Evolutionary conservation across 2,888 invertebrate species (phyloP).

Genomic region (Agrenia bidenticulata): DNA sequence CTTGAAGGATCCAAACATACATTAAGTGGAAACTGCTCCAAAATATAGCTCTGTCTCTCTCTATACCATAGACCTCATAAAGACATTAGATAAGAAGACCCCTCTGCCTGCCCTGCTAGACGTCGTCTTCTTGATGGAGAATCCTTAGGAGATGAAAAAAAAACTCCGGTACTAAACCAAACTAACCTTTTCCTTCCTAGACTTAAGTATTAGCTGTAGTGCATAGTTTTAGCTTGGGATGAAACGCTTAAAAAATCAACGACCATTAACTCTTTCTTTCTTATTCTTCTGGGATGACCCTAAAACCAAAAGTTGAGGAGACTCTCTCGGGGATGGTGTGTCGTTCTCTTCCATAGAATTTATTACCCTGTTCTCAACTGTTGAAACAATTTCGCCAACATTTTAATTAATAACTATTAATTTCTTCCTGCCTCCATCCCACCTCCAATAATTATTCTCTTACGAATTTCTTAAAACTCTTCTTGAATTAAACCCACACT

Average conservation of each 20-base stretch:
- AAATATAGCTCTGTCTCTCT: background rate
- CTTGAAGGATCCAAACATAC: slow-evolving; percentile 15
- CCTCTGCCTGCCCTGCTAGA: background rate
- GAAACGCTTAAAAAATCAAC: slow-evolving; percentile 5
- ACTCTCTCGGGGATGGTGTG: too few relatives aligned
- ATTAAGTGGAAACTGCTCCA: slow-evolving; percentile 3
- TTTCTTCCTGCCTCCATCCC: too few relatives aligned
- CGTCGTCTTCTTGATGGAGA: slow-evolving; percentile 6
- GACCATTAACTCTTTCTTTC: slow-evolving; percentile 7
- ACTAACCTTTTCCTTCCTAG: too few relatives aligned
- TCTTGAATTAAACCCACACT: too few relatives aligned
- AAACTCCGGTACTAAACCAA: too few relatives aligned
- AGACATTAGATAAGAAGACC: background rate
- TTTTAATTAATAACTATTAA: too few relatives aligned
- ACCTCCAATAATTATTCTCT: background rate
- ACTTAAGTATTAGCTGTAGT: background rate
- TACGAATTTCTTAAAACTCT: too few relatives aligned
- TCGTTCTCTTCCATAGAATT: too few relatives aligned
- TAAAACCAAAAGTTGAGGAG: background rate
- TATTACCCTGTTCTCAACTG: too few relatives aligned
- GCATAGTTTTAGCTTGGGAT: background rate
- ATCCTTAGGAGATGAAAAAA: slow-evolving; percentile 1
- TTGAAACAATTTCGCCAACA: too few relatives aligned
- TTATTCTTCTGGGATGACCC: slow-evolving; percentile 4
- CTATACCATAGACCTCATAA: background rate